Conservation (phyloP, 2,888 invertebrate species). For the Leucophora obtusa region DNA sequence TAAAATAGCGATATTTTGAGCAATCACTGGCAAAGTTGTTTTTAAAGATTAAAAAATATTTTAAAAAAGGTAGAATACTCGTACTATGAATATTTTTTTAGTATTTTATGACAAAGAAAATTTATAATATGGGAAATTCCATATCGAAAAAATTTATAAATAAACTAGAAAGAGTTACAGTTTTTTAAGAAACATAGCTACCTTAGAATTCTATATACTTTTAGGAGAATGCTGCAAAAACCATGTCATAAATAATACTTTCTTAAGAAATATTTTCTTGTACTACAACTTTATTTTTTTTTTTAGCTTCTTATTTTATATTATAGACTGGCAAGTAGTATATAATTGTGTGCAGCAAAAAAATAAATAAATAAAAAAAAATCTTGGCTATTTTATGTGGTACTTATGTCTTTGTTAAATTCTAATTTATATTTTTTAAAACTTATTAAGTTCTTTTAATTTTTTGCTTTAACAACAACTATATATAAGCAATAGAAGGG, state of each 20-base stretch:
- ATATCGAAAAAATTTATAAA: not conserved
- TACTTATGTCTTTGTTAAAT: slow-evolving; percentile 6
- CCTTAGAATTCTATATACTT: not conserved
- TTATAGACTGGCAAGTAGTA: not conserved
- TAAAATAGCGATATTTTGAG: slow-evolving; percentile 8
- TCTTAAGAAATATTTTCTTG: not conserved
- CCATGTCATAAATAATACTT: not conserved
- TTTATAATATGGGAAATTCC: not conserved
- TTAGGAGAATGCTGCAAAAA: not conserved
- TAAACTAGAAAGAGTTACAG: not conserved
- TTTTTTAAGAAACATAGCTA: not conserved
- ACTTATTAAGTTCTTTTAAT: slow-evolving; percentile 18
- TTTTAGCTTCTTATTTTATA: not conserved
- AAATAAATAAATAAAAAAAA: not conserved
- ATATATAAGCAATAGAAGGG: not conserved
- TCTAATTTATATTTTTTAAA: slow-evolving; percentile 23
- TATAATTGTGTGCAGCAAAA: not conserved
- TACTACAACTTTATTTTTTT: not conserved
- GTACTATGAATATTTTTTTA: not conserved
- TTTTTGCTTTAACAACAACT: not conserved
- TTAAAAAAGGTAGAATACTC: slow-evolving; percentile 8
- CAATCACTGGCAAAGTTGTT: slow-evolving; percentile 7
- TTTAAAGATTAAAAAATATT: not conserved
- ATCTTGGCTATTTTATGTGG: not conserved
- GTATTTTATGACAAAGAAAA: too few species aligned